Conservation (phyloP, 2,888 invertebrate genomes). For the Choreutis nemorana region DNA sequence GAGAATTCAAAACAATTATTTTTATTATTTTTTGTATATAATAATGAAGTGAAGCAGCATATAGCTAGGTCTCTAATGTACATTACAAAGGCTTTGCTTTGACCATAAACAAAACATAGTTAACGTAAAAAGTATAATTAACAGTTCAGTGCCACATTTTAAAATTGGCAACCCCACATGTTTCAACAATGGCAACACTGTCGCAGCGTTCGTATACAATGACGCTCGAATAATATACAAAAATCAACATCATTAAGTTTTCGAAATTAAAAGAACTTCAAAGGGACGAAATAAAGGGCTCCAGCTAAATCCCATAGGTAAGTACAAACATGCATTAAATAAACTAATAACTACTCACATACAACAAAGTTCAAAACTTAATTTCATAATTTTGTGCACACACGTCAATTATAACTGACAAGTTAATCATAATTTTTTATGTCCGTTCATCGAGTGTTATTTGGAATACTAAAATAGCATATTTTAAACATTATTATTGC, state of each 20-base stretch:
- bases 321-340: constrained; percentile 11
- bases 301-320: too few species aligned
- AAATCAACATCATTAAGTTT: too few species aligned
- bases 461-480: too few species aligned
- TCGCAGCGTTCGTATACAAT: constrained; percentile 17
- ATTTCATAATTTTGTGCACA: constrained; percentile 23
- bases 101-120: too few species aligned
- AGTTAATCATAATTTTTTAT: too few species aligned
- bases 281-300: too few species aligned
- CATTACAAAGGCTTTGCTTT: too few species aligned
- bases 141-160: constrained; percentile 12
- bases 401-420: too few species aligned
- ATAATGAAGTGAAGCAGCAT: constrained; percentile 55
- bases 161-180: constrained; percentile 8
- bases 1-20: constrained; percentile 53
- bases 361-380: constrained; percentile 16
- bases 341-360: constrained; percentile 23
- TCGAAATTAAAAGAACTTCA: too few species aligned
- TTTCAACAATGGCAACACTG: constrained; percentile 15
- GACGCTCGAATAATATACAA: too few species aligned
- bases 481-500: too few species aligned
- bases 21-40: constrained; percentile 57
- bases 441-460: too few species aligned
- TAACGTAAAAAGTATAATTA: constrained; percentile 13
- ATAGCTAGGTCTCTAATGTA: constrained; percentile 52